A percentile compares a stretch with the other conserved stretches of the same genome.
Evolutionary conservation across 2,113 vertebrate genomes (phyloP).

Genomic region (Ardeotis arabs): DNA sequence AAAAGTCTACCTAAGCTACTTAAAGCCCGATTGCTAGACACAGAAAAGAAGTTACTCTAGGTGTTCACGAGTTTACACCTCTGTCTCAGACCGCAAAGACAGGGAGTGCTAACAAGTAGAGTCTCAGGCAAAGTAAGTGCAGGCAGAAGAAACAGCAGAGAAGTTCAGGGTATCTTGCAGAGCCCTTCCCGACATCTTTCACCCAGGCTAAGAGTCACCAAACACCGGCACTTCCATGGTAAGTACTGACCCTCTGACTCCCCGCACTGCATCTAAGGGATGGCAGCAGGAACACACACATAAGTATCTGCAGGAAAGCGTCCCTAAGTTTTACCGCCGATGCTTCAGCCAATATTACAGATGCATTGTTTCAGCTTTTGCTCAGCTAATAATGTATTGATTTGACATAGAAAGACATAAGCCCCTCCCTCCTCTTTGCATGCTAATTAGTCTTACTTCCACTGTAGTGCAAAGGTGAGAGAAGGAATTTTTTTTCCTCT

Average conservation of each 20-base stretch:
- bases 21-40: neutral
- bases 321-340: neutral
- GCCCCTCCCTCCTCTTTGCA: neutral
- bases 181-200: neutral
- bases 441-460: neutral
- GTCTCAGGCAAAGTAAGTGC: neutral
- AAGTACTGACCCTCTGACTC: neutral
- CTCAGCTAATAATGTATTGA: neutral
- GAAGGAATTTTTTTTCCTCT: neutral
- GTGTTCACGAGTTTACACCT: neutral
- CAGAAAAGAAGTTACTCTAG: neutral
- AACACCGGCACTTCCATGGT: rapidly evolving
- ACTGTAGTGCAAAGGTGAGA: neutral
- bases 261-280: neutral
- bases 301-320: neutral
- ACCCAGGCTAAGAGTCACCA: neutral
- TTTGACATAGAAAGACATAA: neutral
- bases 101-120: neutral
- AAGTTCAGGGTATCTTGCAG: neutral
- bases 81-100: neutral
- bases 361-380: neutral
- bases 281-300: neutral
- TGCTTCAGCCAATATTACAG: neutral
- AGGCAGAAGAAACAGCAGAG: neutral
- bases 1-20: neutral